Evolutionary conservation across 1,140 invertebrate species (phyloP), one percentile per base, ranked within the genome.

Genomic region (Battus philenor): DNA sequence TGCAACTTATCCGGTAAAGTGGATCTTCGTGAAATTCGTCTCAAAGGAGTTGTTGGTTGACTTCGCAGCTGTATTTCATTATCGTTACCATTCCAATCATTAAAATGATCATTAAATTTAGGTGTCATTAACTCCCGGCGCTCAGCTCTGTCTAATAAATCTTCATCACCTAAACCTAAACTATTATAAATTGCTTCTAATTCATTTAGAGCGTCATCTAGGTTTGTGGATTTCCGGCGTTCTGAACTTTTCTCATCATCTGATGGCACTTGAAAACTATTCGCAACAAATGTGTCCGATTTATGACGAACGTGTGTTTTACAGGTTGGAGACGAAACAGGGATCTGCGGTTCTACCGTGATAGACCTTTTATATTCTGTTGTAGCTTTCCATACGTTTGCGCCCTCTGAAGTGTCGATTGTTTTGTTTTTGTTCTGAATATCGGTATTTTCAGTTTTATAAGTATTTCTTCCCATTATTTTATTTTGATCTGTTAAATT

Each of bases 111-210:
- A 47, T 72, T 81, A 45, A 72, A 71, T 61, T 82, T 86, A 4
- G 79, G 78, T 10, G 88, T 88, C 56, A 91, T 91, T 59, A 93
- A 86, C 64, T 94, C 93, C 31, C 93, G 82, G 17, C 92, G 87
- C 69, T 95, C 92, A 2, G 93, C 91, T 61, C 92, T 83, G 54
- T 95, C 94, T 10, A 94, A 63, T 9, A 94, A 80, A 73, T 95
- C 93, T 59, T 95, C 93, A 67, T 96, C 95, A 1, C 91, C 92
- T 9, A 96, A 82, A 8, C 91, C 89, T 11, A 96, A 83, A 54
- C 92, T 94, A 57, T 95, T 94, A 77, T 96, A 97, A 67, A 97
- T 96, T 8, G 93, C 92, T 86, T 97, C 95, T 17, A 97, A 75
- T 78, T 97, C 95, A 56, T 92, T 91, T 4, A 97, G 83, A 29